Evolutionary conservation across 1,140 invertebrate genomes (phyloP), one percentile per base, ranked within the genome.

Genomic region (Bombus ignitus): DNA sequence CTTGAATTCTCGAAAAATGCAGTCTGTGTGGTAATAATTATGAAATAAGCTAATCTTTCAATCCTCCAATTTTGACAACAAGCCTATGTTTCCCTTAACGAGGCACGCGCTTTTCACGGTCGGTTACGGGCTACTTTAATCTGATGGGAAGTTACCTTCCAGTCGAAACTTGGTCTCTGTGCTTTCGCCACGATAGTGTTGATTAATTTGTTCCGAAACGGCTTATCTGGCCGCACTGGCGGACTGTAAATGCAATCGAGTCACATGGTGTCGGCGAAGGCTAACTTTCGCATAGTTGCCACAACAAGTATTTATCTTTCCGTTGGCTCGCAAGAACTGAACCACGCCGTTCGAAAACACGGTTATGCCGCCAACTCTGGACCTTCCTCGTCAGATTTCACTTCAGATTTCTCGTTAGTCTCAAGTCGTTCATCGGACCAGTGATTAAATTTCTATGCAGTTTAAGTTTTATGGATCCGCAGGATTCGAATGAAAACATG

Each of bases 141-240:
- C 74, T 32, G 74, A 78, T 78, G 74, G 37, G 37, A 78, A 83
- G 74, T 83, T 83, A 35, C 82, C 28, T 71, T n/a, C 28, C 74
- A 35, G 13, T 12, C 22, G 71, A 44, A 75, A 76, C 72, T 68
- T 22, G 57, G 44, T 57, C 35, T 35, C 81, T 47, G 53, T 22
- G 74, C 47, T 71, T 71, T 78, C 62, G 65, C 65, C 47, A 18
- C 74, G 82, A 84, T 84, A 78, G 74, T 71, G 74, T 78, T 84
- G 74, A 84, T 84, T 84, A 84, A 84, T 84, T 84, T 84, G 82
- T 84, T 59, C 75, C 75, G 74, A 84, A 84, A 78, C 32, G 73
- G 74, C 75, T 84, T 78, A 78, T 84, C 59, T 53, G 59, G 44
- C 47, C 53, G 65, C 28, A n/a, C 28, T n/a, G 74, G 62, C 72